Base-by-base conservation (phyloP, 2,797 vertebrate species). In the Rallus crepitans region DNA sequence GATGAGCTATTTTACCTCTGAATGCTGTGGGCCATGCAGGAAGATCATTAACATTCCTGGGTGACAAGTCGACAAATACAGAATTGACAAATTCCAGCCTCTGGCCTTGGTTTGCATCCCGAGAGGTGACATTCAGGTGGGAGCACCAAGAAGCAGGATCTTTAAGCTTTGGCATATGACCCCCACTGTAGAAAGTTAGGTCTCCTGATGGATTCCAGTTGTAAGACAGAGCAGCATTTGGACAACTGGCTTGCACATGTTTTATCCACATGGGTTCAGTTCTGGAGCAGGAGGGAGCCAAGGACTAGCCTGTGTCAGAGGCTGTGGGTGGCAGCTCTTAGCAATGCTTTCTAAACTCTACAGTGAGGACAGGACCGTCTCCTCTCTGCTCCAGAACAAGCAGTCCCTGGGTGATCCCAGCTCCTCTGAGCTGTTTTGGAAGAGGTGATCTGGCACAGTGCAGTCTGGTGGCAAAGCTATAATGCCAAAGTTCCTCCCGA, bases 21-120 rank as follows among this genome's bases (percentile, higher is more conserved):
- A 89, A 92, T 68, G 53, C 82, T 82, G 60, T 52, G 16, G 71
- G 48, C 55, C 40, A 30, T 65, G 53, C 45, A 76, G 64, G 40
- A 68, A 39, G 60, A 80, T 80, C 71, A 82, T 90, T 93, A 90
- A 73, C 37, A 42, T 93, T 89, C 88, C 48, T 2, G 1, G 8
- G n/a, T 89, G 68, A 91, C 77, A 89, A 72, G 40, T 25, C 0
- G 0, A 86, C 47, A 93, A 92, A 84, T 59, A 40, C 42, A 89
- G 66, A 94, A 95, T 79, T 60, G 53, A 92, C 19, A n/a, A 61
- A 85, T 95, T 83, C 69, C n/a, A 86, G 56, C 69, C 65, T 92
- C 8, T 3, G 71, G 75, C 33, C 21, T 69, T 79, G 28, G 23
- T 56, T 93, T 93, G 19, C 37, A 79, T 92, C 56, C 42, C 33